Evolutionary conservation across 2,113 vertebrate genomes (phyloP), one percentile per base, ranked within the genome.

Genomic region (Gambusia affinis): DNA sequence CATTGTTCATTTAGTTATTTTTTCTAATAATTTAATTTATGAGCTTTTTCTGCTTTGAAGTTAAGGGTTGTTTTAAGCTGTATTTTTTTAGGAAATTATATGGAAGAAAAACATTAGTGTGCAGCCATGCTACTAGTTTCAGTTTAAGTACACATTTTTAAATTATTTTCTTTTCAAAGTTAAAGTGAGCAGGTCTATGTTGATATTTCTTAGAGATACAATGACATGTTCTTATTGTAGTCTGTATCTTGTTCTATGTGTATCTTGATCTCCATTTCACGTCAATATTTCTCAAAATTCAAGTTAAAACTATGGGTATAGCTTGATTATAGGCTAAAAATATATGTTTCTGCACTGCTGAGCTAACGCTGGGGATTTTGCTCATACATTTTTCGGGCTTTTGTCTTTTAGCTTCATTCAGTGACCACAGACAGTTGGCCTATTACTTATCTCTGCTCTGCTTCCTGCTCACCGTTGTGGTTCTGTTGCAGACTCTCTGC

Each of bases 371-470:
- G 28, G 29, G 44, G 12, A 67, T 35, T 28, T 60, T 6, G 33
- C 27, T 11, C 22, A 39, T 27, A 60, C 0, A 63, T 47, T 64
- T 47, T 54, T 12, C n/a, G 22, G 17, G 51, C 7, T 64, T 4
- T 65, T 8, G 10, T 75, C 24, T 74, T 60, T 57, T 76, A 84
- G 81, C 44, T 60, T 73, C 64, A 24, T 4, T 79, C 60, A 22
- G 37, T 76, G 64, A 69, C 5, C 27, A 65, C 85, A 72, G 64
- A 67, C 67, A 78, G 70, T 35, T 79, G 72, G 51, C 67, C 72
- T 54, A 75, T 61, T 87, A 68, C 81, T 80, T 85, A 64, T 81
- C 74, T 68, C 76, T 84, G 65, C 86, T 89, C 60, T 88, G 83
- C 75, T 83, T 90, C 5, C 75, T 88, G 68, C 73, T 87, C 67